Conservation (phyloP, 2,113 vertebrate genomes). For the Plectropomus leopardus region DNA sequence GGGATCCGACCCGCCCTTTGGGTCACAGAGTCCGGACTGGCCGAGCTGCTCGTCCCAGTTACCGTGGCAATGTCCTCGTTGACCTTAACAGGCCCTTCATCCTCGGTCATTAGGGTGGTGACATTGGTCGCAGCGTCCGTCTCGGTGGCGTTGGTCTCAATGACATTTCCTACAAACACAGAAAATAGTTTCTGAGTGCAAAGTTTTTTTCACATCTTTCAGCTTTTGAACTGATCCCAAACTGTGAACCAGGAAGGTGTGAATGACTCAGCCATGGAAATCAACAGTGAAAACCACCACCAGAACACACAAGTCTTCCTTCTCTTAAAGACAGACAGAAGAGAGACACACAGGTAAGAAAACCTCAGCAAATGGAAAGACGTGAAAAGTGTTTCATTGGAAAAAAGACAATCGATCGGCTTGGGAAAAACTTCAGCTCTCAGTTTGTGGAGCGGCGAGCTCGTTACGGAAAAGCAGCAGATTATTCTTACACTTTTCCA, state of each 20-base stretch:
- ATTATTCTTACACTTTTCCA: conserved; percentile 6
- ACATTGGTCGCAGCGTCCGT: conserved; percentile 56
- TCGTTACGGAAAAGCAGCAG: background rate
- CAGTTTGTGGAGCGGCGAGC: background rate
- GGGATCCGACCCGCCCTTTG: conserved; percentile 61
- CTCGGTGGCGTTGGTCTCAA: conserved; percentile 71
- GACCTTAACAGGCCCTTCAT: conserved; percentile 56
- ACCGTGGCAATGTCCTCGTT: background rate
- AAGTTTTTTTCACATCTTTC: background rate
- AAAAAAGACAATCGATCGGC: conserved; percentile 12
- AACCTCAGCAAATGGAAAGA: conserved; percentile 34
- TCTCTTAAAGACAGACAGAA: background rate
- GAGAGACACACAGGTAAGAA: background rate
- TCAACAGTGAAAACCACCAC: background rate
- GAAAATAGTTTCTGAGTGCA: background rate
- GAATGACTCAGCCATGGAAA: background rate
- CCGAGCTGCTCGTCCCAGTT: conserved; percentile 50
- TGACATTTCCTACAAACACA: conserved; percentile 64
- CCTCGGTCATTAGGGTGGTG: conserved; percentile 73
- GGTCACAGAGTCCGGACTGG: conserved; percentile 57
- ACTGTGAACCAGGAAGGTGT: background rate
- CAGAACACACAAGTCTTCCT: background rate
- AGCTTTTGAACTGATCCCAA: background rate
- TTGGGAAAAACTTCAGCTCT: conserved; percentile 19
- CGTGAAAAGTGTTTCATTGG: conserved; percentile 17